Evolutionary conservation across 1,140 invertebrate genomes (phyloP).

Genomic region (Meloidogyne exigua): DNA sequence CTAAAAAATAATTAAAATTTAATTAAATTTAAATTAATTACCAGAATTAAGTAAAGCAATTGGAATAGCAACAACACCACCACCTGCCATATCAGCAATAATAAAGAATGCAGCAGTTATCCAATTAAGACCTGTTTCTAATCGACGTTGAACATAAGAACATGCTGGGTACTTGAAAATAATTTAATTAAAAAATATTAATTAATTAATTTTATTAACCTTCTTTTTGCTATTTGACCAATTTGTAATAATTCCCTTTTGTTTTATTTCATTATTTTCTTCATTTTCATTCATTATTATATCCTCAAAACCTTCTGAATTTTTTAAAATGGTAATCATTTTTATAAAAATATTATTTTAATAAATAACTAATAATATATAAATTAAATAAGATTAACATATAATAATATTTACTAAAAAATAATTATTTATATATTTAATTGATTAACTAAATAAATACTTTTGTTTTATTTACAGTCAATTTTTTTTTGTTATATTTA

Average conservation of each 20-base stretch:
- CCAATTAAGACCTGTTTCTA: slow-evolving; percentile 36
- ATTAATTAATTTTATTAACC: neutral
- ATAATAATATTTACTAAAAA: no score
- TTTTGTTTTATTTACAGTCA: no score
- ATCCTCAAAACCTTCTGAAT: slow-evolving; percentile 2
- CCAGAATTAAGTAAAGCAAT: slow-evolving; percentile 49
- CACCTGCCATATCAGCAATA: slow-evolving; percentile 52
- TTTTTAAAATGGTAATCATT: slow-evolving; percentile 1
- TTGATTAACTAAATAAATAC: no score
- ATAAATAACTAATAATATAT: no score
- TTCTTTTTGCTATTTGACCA: neutral
- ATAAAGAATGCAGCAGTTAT: slow-evolving; percentile 43
- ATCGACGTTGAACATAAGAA: slow-evolving; percentile 8
- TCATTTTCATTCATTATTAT: slow-evolving; percentile 1
- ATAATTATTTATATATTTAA: no score
- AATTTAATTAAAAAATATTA: neutral
- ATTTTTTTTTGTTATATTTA: no score
- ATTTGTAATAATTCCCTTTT: neutral
- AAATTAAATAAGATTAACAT: no score
- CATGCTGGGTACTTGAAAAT: slow-evolving; percentile 4
- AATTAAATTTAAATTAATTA: slow-evolving; percentile 3
- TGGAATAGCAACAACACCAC: slow-evolving; percentile 49
- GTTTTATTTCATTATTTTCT: neutral
- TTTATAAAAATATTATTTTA: neutral
- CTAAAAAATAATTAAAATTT: slow-evolving; percentile 30